Evolutionary conservation across 2,113 vertebrate genomes (phyloP), one percentile per base, ranked within the genome.

Genomic region (Poeciliopsis retropinna): DNA sequence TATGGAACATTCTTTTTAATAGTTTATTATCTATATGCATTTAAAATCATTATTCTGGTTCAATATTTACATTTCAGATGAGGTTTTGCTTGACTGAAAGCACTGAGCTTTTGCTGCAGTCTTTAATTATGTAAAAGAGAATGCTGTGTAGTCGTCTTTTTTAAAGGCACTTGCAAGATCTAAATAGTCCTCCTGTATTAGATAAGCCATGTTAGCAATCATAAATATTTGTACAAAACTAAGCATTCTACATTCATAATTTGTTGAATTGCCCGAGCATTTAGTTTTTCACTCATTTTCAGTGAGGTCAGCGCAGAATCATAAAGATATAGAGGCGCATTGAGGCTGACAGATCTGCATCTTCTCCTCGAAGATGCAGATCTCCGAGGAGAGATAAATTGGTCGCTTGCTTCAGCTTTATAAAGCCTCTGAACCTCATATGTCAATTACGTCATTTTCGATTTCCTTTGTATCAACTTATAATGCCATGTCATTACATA

Each of bases 291-390:
- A 14, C 39, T 41, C 39, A 41, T 41, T 54, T 54, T 17, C 19
- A 54, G 47, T 19, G 47, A 54, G 47, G 47, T 19, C 47, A 54
- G 17, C 47, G 25, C 4, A 41, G 39, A 14, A 41, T 15, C 14
- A 15, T 41, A 15, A 41, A 41, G 12, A 13, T 41, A 41, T 41
- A 13, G 39, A 41, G 39, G 39, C 12, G 12, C 12, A 14, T 41
- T 41, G 12, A 41, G 44, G 75, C 74, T 67, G 72, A 76, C 60
- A 12, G 17, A 27, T 65, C 54, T 64, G 44, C n/a, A n/a, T n/a
- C n/a, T n/a, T n/a, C n/a, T n/a, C n/a, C n/a, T n/a, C n/a, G n/a
- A n/a, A n/a, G n/a, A 29, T 62, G 17, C 28, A 30, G 13, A 17
- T 64, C 62, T 31, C 25, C 29, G 22, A 65, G 8, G 32, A 27